Conservation (phyloP, 37 sponge, comb jelly and placozoan species). For the Haliclona indistincta region DNA sequence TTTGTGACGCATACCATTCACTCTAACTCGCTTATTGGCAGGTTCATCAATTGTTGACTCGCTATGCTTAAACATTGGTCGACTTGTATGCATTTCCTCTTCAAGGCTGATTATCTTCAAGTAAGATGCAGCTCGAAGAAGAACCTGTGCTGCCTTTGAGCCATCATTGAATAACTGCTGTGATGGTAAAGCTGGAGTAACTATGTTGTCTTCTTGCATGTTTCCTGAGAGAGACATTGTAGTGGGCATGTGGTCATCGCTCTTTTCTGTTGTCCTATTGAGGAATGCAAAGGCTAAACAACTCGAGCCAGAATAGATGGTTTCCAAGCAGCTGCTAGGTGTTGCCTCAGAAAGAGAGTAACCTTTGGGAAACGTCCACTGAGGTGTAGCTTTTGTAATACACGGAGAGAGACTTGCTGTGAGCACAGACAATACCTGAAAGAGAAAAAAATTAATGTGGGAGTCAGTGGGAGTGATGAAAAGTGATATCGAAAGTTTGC, state of each 20-base stretch:
- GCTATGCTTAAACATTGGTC: slow-evolving; percentile 15
- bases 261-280: neutral
- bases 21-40: slow-evolving; percentile 19
- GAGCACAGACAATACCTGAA: slow-evolving; percentile 55
- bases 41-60: slow-evolving; percentile 21
- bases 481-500: too few species aligned
- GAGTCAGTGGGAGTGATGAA: too few species aligned
- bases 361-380: slow-evolving; percentile 46
- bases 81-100: slow-evolving; percentile 9
- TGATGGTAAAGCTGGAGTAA: slow-evolving; percentile 9
- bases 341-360: slow-evolving; percentile 34
- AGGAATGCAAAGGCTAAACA: slow-evolving; percentile 43
- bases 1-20: slow-evolving; percentile 37
- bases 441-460: neutral
- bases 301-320: slow-evolving; percentile 25
- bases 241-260: neutral
- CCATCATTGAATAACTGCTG: slow-evolving; percentile 4
- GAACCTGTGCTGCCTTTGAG: slow-evolving; percentile 2
- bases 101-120: slow-evolving; percentile 36
- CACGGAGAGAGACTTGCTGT: slow-evolving; percentile 44
- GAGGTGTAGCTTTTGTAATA: slow-evolving; percentile 15
- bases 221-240: too few species aligned
- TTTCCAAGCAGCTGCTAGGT: slow-evolving; percentile 14
- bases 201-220: slow-evolving; percentile 8
- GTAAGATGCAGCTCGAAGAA: slow-evolving; percentile 18